phyloP scores from a whole-genome alignment of 2,888 invertebrate genomes.

The Ornithoptera alexandrae region DNA sequence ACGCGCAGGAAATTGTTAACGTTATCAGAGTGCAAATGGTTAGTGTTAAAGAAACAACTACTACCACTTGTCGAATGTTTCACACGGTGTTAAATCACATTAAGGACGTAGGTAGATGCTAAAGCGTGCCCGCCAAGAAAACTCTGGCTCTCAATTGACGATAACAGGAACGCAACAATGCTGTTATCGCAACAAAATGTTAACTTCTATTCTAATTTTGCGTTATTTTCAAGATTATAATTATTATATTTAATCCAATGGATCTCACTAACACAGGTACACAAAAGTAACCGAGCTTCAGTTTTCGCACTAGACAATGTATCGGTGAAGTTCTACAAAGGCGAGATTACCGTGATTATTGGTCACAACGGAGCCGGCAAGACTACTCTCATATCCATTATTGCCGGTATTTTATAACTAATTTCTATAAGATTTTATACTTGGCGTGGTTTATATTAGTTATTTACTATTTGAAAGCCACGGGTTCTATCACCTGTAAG shows the following conservation, averaged over 20 bases:
- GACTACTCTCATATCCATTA: slow-evolving; percentile 85
- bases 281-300: slow-evolving; percentile 16
- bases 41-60: neutral
- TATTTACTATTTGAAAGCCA: no score
- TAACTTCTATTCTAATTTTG: neutral
- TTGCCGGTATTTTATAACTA: slow-evolving; percentile 64
- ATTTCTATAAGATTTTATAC: no score
- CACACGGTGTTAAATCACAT: neutral
- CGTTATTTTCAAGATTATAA: neutral
- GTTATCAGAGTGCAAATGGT: slow-evolving; percentile 1
- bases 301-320: slow-evolving; percentile 83
- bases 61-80: neutral
- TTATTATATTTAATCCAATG: neutral
- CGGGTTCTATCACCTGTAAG: no score
- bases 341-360: slow-evolving; percentile 90
- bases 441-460: no score
- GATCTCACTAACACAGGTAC: slow-evolving; percentile 19
- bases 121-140: neutral
- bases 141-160: no score
- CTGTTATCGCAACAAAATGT: neutral
- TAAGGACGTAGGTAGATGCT: neutral
- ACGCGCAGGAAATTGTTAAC: slow-evolving; percentile 20
- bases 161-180: neutral
- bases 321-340: slow-evolving; percentile 86
- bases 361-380: slow-evolving; percentile 95